phyloP scores from a whole-genome alignment of 1,140 invertebrate species.

The Anoplolepis gracilipes region DNA sequence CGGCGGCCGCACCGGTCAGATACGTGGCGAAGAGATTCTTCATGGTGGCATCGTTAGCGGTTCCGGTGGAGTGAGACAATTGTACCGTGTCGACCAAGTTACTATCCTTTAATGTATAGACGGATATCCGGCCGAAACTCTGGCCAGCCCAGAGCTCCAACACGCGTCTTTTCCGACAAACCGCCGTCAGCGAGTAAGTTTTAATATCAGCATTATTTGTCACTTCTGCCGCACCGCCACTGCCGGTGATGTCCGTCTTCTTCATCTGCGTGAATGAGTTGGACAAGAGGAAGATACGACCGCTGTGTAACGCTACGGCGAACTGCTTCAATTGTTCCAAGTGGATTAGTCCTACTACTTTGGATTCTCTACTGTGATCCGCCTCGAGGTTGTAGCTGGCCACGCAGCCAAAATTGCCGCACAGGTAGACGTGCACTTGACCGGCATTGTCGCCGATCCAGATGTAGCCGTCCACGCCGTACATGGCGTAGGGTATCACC shows the following conservation, averaged over 20 bases:
- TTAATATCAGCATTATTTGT: constrained; percentile 73
- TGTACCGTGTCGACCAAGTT: constrained; percentile 79
- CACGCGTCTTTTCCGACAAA: constrained; percentile 79
- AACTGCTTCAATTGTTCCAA: constrained; percentile 89
- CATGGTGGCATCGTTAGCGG: constrained; percentile 71
- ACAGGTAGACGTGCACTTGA: constrained; percentile 91
- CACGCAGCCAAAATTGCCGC: constrained; percentile 84
- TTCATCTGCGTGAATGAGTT: constrained; percentile 83
- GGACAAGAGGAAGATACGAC: constrained; percentile 90
- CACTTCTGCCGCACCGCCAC: constrained; percentile 42
- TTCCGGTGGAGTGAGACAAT: constrained; percentile 69
- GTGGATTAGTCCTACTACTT: constrained; percentile 89
- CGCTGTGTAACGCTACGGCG: constrained; percentile 90
- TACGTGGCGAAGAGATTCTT: constrained; percentile 84
- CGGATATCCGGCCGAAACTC: constrained; percentile 90
- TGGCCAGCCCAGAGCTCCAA: constrained; percentile 91
- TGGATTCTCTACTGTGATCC: constrained; percentile 84
- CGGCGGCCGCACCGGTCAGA: constrained; percentile 76
- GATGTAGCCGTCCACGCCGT: constrained; percentile 90
- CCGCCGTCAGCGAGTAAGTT: constrained; percentile 82
- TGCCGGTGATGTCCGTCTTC: constrained; percentile 78
- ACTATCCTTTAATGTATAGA: constrained; percentile 87
- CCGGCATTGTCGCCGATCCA: constrained; percentile 95
- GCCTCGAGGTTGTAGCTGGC: constrained; percentile 85
- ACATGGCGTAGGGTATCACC: constrained; percentile 88